Evolutionary conservation across 2,113 vertebrate species (phyloP).

Genomic region (Nannospalax galili): DNA sequence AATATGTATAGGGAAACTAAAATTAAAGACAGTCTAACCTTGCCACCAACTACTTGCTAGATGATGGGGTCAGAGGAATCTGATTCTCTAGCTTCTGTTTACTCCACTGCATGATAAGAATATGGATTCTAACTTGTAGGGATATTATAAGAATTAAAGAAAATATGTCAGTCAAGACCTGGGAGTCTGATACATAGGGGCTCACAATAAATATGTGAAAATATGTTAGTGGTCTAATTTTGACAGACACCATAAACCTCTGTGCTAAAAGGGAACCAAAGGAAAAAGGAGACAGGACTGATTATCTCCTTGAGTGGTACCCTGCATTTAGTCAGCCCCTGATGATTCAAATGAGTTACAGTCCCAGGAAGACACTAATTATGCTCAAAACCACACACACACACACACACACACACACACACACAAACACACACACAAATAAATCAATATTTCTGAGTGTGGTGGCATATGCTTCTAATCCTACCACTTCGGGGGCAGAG

Average conservation of each 20-base stretch:
- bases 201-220: conserved; percentile 20
- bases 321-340: neutral
- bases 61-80: neutral
- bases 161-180: neutral
- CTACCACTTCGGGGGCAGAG: too few species aligned
- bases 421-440: too few species aligned
- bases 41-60: neutral
- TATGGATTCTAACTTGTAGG: conserved; percentile 18
- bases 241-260: conserved; percentile 2
- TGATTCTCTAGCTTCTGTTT: conserved; percentile 4
- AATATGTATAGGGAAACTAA: neutral
- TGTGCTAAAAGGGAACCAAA: neutral
- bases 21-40: neutral
- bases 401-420: too few species aligned
- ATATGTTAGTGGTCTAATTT: neutral
- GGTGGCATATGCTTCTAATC: too few species aligned
- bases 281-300: neutral
- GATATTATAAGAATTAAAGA: conserved; percentile 18
- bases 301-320: neutral
- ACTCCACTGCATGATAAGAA: neutral
- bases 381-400: neutral
- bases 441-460: too few species aligned
- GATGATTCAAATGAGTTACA: neutral
- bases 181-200: neutral
- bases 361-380: neutral